phyloP scores from a whole-genome alignment of 2,797 vertebrate genomes.

The Triplophysa bombifrons region DNA sequence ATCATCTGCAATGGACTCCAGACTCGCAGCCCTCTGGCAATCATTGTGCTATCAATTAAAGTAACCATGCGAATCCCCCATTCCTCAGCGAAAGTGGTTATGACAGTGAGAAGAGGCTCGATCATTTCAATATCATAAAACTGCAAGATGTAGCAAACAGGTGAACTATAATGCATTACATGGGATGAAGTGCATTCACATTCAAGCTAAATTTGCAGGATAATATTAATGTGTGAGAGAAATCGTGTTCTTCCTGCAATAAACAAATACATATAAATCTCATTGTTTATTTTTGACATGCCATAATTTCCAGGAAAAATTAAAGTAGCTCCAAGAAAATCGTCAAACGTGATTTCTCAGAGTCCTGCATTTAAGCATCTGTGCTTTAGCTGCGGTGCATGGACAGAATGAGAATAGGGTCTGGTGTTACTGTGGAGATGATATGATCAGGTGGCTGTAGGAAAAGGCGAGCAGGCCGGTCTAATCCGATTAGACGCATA shows the following conservation, averaged over 20 bases:
- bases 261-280: conserved; percentile 4
- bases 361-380: conserved; percentile 13
- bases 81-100: conserved; percentile 46
- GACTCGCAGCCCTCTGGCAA: conserved; percentile 44
- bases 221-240: not conserved
- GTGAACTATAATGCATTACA: conserved; percentile 18
- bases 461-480: conserved; percentile 32
- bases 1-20: conserved; percentile 42
- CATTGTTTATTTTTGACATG: conserved; percentile 4
- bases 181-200: conserved; percentile 39
- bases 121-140: conserved; percentile 35
- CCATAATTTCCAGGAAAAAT: not conserved
- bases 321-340: not conserved
- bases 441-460: conserved; percentile 54
- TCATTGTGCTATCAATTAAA: conserved; percentile 55
- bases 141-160: conserved; percentile 40
- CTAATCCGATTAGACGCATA: conserved; percentile 58
- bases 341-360: conserved; percentile 15
- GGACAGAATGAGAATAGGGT: conserved; percentile 43
- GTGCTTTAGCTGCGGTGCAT: not conserved
- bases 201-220: not conserved
- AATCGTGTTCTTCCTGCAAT: not conserved
- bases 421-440: conserved; percentile 50
- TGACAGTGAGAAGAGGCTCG: conserved; percentile 43
- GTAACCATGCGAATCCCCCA: conserved; percentile 40